Conservation (phyloP, 2,888 invertebrate species). For the Torymus tubicola region DNA sequence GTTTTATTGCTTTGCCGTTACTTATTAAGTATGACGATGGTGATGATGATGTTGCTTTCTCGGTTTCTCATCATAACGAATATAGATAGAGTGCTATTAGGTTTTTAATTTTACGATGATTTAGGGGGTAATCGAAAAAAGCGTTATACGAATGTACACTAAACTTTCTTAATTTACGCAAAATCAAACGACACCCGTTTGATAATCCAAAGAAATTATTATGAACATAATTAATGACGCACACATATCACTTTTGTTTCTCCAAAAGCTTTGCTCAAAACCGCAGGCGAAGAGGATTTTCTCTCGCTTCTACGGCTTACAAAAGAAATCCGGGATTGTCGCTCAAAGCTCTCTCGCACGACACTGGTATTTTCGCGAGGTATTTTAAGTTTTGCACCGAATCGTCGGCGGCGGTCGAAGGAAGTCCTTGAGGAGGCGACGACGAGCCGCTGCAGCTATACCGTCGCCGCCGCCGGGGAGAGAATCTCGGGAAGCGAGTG, state of each 20-base stretch:
- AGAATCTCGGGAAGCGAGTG: slow-evolving; percentile 60
- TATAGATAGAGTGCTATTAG: too few species aligned
- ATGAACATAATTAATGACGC: slow-evolving; percentile 14
- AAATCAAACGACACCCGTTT: too few species aligned
- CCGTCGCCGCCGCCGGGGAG: background rate
- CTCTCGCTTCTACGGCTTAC: background rate
- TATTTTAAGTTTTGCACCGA: slow-evolving; percentile 50
- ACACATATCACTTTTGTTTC: slow-evolving; percentile 4
- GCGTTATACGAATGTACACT: too few species aligned
- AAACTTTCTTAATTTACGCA: too few species aligned
- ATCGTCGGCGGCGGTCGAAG: slow-evolving; percentile 35
- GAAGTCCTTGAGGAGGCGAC: slow-evolving; percentile 61
- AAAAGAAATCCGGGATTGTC: slow-evolving; percentile 49
- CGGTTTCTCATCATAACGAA: too few species aligned
- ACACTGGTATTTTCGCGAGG: slow-evolving; percentile 37
- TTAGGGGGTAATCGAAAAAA: too few species aligned
- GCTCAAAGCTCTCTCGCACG: slow-evolving; percentile 23
- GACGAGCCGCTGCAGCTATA: slow-evolving; percentile 55
- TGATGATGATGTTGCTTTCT: background rate
- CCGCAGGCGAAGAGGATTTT: background rate
- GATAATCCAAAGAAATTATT: too few species aligned
- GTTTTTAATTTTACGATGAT: too few species aligned
- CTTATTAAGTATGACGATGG: slow-evolving; percentile 9
- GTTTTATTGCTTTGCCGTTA: slow-evolving; percentile 12
- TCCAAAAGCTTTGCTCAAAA: slow-evolving; percentile 2